Base-by-base conservation (phyloP, 2,113 vertebrate genomes). In the Callospermophilus lateralis region DNA sequence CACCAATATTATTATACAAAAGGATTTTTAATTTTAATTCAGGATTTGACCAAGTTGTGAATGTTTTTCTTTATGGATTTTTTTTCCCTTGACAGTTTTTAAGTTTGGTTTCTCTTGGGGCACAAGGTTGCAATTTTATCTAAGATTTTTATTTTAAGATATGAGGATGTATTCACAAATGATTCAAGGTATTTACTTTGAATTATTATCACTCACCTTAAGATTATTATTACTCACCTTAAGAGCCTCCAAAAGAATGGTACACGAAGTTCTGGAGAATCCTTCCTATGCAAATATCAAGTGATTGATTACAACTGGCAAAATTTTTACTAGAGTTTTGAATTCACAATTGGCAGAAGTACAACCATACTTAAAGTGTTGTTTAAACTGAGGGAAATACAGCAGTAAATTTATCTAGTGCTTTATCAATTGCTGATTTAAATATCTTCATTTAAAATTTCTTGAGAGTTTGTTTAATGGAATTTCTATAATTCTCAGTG, bases 331-430 rank as follows among this genome's bases (percentile, higher is more conserved):
- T n/a, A 0, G 32, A 78, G 32, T 79, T 85, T 97, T 94, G n/a
- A 87, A 85, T 95, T 77, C 94, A 68, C 84, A 96, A 93, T 78
- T 77, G 65, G 22, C 30, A 77, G 65, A 30, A 92, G 67, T 65
- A 96, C 19, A 94, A 53, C 61, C 61, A 30, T 88, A 81, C 84
- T 89, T 93, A 85, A 86, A 95, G 19, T 6, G 12, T 58, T 84
- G 15, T 90, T 84, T 85, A 88, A 85, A 61, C 83, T 83, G 85
- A 13, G 70, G 70, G 48, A 96, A 89, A 53, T 72, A 73, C 0
- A 4, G 34, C 58, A 90, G 63, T 87, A 84, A 32, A 42, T 92
- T 76, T 94, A 55, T 72, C n/a, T 37, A 32, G 8, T 53, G 39
- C 20, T 48, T 80, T 94, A 37, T 84, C 80, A 73, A 67, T 95